Conservation (phyloP, 2,888 invertebrate genomes). For the Stegana nigrithorax region DNA sequence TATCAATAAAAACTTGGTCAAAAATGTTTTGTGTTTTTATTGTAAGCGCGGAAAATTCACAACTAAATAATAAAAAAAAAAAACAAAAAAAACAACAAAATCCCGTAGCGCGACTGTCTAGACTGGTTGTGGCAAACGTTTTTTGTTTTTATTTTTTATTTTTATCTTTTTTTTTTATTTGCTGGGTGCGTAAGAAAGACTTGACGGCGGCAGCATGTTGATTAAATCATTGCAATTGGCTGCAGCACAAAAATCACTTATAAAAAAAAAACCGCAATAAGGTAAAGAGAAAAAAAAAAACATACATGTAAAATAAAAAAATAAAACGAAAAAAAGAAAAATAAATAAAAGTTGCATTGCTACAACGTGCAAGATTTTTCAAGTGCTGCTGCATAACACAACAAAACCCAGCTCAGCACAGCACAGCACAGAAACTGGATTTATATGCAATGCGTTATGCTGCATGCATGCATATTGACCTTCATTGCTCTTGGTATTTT, state of each 20-base stretch:
- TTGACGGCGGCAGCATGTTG: constrained; percentile 23
- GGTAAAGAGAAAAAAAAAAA: not conserved
- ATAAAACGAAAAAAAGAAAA: constrained; percentile 6
- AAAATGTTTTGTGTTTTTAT: too few species aligned
- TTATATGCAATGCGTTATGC: constrained; percentile 27
- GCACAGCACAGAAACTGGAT: too few species aligned
- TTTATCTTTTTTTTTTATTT: too few species aligned
- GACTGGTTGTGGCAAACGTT: too few species aligned
- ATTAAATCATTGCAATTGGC: constrained; percentile 38
- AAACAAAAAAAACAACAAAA: too few species aligned
- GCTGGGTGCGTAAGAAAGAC: too few species aligned
- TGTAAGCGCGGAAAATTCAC: too few species aligned
- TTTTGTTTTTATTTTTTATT: too few species aligned
- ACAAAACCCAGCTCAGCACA: too few species aligned
- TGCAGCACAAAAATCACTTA: constrained; percentile 20
- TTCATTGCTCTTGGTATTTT: constrained; percentile 57
- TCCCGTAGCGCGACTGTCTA: not conserved
- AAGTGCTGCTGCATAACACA: not conserved
- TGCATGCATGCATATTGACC: constrained; percentile 56
- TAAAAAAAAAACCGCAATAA: too few species aligned
- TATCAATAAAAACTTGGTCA: too few species aligned
- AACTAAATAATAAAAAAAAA: too few species aligned
- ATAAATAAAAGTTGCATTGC: not conserved
- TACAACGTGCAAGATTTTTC: not conserved
- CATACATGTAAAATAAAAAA: constrained; percentile 20